phyloP scores from a whole-genome alignment of 2,113 vertebrate genomes.

The Atractosteus spatula region DNA sequence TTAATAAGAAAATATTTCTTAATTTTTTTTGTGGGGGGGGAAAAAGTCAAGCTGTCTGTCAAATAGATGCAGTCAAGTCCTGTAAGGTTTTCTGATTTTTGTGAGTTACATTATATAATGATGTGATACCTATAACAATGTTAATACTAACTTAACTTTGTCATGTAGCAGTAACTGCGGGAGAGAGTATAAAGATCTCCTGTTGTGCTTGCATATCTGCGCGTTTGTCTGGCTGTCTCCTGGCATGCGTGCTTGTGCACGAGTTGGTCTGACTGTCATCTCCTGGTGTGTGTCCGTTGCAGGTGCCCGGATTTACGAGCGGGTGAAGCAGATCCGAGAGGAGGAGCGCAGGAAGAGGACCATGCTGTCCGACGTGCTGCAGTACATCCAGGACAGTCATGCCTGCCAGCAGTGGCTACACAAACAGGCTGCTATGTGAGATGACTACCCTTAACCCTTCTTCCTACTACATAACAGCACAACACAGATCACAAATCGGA shows the following conservation, averaged over 20 bases:
- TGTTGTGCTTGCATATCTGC: neutral
- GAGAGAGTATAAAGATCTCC: too few relatives aligned
- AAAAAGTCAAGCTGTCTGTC: too few relatives aligned
- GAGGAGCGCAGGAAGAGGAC: constrained; percentile 89
- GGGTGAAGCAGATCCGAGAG: constrained; percentile 80
- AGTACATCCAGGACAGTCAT: constrained; percentile 91
- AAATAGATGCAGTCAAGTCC: too few relatives aligned
- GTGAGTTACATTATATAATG: too few relatives aligned
- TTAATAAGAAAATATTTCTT: too few relatives aligned
- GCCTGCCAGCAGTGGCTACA: constrained; percentile 98
- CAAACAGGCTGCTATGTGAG: constrained; percentile 91
- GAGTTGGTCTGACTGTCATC: neutral
- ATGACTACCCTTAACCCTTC: neutral
- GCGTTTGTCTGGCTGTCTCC: neutral
- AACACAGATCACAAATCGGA: too few relatives aligned
- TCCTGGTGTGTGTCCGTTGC: neutral
- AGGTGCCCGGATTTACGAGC: constrained; percentile 91
- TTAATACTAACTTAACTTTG: too few relatives aligned
- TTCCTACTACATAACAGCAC: too few relatives aligned
- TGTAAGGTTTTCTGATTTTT: too few relatives aligned
- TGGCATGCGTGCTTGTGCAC: neutral
- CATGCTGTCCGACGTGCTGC: constrained; percentile 90
- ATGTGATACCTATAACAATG: too few relatives aligned
- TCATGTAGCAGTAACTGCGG: too few relatives aligned
- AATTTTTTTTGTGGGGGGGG: too few relatives aligned